phyloP scores from a whole-genome alignment of 2,113 vertebrate genomes.

The Notarius lentiginosus region DNA sequence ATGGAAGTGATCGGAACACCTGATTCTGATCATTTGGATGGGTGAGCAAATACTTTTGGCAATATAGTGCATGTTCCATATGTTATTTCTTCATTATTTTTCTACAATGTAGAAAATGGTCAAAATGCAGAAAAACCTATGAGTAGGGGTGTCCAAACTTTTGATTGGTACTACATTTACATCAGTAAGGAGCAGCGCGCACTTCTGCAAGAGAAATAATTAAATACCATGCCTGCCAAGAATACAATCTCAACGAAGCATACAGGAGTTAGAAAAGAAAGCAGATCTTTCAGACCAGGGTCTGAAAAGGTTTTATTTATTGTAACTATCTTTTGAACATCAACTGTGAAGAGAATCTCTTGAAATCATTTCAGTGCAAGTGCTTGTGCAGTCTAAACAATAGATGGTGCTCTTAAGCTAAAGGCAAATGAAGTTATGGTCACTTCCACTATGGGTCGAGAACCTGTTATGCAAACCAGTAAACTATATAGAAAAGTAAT shows the following conservation, averaged over 20 bases:
- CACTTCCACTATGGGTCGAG: background rate
- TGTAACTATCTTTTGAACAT: background rate
- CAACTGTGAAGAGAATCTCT: background rate
- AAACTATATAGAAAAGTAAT: background rate
- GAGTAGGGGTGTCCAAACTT: too few relatives aligned
- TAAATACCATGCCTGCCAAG: background rate
- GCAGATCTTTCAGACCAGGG: background rate
- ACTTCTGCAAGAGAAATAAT: background rate
- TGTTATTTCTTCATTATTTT: too few relatives aligned
- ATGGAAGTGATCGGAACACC: too few relatives aligned
- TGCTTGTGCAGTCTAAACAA: slow-evolving; percentile 44
- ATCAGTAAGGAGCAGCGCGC: background rate
- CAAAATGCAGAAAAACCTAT: too few relatives aligned
- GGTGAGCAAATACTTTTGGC: too few relatives aligned
- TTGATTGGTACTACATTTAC: background rate
- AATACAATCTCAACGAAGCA: background rate
- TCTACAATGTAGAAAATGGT: too few relatives aligned
- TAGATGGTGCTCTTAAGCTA: slow-evolving; percentile 56
- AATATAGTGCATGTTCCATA: too few relatives aligned
- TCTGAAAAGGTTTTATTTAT: background rate
- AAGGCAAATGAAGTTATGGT: background rate
- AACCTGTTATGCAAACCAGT: background rate
- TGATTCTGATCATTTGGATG: too few relatives aligned
- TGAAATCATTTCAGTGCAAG: background rate
- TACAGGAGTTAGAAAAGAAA: background rate